Conservation (phyloP, 1,140 invertebrate genomes). For the Drosophila auraria region DNA sequence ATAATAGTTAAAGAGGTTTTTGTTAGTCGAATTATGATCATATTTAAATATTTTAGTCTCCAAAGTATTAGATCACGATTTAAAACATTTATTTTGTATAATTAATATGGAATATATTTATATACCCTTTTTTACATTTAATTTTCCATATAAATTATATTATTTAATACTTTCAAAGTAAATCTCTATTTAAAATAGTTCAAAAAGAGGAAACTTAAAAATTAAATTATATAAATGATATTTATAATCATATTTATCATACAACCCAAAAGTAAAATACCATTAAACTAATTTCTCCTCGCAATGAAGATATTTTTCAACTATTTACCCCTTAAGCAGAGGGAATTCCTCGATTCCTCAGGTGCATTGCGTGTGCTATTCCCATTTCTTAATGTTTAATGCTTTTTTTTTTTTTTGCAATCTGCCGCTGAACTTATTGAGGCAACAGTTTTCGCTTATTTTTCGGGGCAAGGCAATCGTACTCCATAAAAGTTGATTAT, state of each 20-base stretch:
- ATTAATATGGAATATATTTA: too few relatives aligned
- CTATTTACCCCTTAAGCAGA: background rate
- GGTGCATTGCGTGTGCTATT: slow-evolving; percentile 27
- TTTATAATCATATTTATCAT: background rate
- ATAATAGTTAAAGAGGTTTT: background rate
- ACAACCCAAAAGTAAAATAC: background rate
- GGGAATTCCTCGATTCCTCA: slow-evolving; percentile 18
- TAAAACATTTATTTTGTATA: too few relatives aligned
- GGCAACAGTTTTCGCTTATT: slow-evolving; percentile 14
- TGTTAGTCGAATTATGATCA: background rate
- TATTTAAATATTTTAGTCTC: too few relatives aligned
- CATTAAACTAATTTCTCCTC: background rate
- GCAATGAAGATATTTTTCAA: slow-evolving; percentile 6
- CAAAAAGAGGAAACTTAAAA: background rate
- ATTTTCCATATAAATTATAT: too few relatives aligned
- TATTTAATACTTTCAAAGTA: background rate
- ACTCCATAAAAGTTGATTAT: slow-evolving; percentile 40
- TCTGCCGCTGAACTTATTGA: slow-evolving; percentile 11
- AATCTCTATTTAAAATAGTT: too few relatives aligned
- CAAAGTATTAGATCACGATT: too few relatives aligned
- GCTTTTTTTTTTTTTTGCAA: background rate
- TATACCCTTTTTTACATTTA: too few relatives aligned
- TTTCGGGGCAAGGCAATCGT: slow-evolving; percentile 22
- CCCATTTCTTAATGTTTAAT: slow-evolving; percentile 2
- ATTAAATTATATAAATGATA: background rate